A percentile compares a stretch with the other conserved stretches of the same genome.
These are phyloP conservation scores for Astur gentilis DNA, from an alignment of 2,113 vertebrate species.

Conservation along the genomic window DNA sequence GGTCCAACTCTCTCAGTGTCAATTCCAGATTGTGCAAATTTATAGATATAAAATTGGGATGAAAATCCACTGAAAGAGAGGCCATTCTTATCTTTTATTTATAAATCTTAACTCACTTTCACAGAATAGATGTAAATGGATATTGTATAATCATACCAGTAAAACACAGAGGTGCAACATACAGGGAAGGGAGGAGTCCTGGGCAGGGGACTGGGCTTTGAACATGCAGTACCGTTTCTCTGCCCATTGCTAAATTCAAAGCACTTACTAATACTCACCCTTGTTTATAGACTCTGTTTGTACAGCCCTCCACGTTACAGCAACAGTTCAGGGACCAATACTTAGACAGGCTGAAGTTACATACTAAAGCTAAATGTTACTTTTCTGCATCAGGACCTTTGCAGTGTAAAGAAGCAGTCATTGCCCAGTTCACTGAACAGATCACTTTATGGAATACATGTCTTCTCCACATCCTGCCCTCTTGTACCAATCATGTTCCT, in stretches of 20 bases:
- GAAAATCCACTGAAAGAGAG: background rate
- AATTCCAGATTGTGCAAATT: background rate
- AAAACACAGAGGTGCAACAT: background rate
- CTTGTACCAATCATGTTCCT: background rate
- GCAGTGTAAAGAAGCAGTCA: background rate
- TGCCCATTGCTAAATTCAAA: background rate
- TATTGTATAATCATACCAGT: background rate
- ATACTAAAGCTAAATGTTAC: background rate
- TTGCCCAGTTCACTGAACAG: background rate
- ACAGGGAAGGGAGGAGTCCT: background rate
- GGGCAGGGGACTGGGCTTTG: background rate
- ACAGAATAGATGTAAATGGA: background rate
- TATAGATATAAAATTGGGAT: background rate
- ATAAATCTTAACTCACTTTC: background rate
- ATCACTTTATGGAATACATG: background rate
- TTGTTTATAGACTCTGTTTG: background rate
- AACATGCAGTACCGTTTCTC: background rate
- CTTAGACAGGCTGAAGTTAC: background rate
- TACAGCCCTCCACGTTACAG: background rate
- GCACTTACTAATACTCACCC: background rate
- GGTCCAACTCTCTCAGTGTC: background rate
- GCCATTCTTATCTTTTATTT: background rate
- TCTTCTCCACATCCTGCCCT: background rate
- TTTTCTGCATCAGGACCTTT: background rate
- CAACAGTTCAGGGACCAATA: background rate